Evolutionary conservation across 2,888 invertebrate species (phyloP), one percentile per base, ranked within the genome.

Genomic region (Tolmerus cingulatus): DNA sequence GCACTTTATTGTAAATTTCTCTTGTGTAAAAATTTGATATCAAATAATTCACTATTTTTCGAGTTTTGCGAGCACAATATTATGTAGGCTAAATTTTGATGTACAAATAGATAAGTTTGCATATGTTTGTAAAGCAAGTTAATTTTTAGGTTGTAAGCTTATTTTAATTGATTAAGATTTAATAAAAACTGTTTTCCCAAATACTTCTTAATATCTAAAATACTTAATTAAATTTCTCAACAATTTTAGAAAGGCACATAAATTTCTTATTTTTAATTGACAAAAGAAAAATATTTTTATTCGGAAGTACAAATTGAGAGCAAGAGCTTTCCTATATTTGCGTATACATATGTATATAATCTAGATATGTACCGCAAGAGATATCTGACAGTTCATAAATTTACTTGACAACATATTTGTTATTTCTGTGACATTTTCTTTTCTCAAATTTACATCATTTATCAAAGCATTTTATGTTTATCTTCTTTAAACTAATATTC

Each of bases 381-480:
- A 87, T 87, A 79, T 88, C 87, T 87, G 87, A 85, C 86, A 87
- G 87, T 88, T 88, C 88, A 88, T 88, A 88, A 88, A 88, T 88
- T 88, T 88, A 74, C 87, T 27, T 88, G 88, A 88, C 88, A 88
- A 87, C 77, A 87, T 88, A 87, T 87, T 88, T 88, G 87, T 88
- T 84, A 82, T 74, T 66, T 74, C 34, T 82, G 79, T 88, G 87
- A 88, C 87, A 88, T 87, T 87, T 88, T 87, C 87, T 87, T 87
- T 87, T 87, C 87, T 86, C 79, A 85, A 82, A 87, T 88, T 82
- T 34, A 55, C 27, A 37, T 77, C 86, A 87, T 82, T 86, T 82
- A 82, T 87, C 87, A 86, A 78, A 86, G 37, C 78, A 78, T 86
- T 66, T 55, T 55, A 57, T 66, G 9, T 37, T 51, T 19, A 78